Evolutionary conservation across 2,797 vertebrate species (phyloP), one percentile per base, ranked within the genome.

Genomic region (Hoplostethus mediterraneus): DNA sequence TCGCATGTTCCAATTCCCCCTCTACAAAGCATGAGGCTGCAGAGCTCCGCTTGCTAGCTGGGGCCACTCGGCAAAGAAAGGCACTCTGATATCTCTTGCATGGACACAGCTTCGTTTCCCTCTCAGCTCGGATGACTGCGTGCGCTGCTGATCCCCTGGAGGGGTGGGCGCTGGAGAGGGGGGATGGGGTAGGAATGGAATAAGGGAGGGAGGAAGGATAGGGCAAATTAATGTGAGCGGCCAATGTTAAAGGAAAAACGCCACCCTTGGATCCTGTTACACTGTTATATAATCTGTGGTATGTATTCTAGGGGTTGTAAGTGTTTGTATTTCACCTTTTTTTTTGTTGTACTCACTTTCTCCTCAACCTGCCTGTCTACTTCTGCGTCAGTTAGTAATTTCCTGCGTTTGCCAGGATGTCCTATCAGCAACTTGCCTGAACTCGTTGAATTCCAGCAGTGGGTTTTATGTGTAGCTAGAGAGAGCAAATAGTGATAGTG

Each of bases 61-160:
- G 28, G 71, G 63, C n/a, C 13, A 2, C 74, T 30, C 31, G 4
- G 36, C 38, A 14, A 21, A 28, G 28, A 28, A 28, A 28, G 60
- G 47, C 55, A 30, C 74, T 63, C 67, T 63, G 75, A 61, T 71
- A 79, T 68, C 63, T 78, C 71, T 75, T 33, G 69, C 80, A 79
- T 33, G 77, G 73, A 75, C 72, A 73, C 71, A 76, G 84, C 85
- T 67, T 75, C 3, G 53, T 7, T 75, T 71, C 0, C 51, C 33
- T 38, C 17, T 21, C 21, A 1, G 21, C 21, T 21, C 1, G 21
- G 21, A 21, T 21, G 21, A 38, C 79, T 63, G 68, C 1, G 4
- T 59, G 56, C 36, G 2, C 56, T 10, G 49, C 71, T 56, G 30
- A 64, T 71, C 55, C 13, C 64, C 64, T 2, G 6, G 13, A 58